phyloP scores from a whole-genome alignment of 2,113 vertebrate species.

The Ailuropoda melanoleuca region DNA sequence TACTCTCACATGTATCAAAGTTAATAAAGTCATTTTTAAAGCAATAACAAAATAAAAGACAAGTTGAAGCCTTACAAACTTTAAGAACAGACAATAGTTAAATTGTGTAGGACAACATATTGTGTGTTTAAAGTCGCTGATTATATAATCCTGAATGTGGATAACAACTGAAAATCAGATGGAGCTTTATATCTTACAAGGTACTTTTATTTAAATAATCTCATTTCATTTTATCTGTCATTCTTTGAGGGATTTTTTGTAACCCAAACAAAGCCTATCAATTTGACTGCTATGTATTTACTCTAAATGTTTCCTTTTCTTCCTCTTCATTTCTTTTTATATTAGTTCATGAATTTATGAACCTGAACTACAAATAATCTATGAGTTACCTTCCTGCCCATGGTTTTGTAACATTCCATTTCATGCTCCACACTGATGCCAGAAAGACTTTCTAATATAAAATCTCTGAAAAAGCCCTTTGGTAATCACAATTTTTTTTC shows the following conservation, averaged over 20 bases:
- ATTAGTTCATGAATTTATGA: not conserved
- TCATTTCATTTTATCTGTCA: not conserved
- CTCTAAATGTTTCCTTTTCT: not conserved
- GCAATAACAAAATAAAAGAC: not conserved
- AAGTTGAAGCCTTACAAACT: not conserved
- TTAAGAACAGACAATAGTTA: not conserved
- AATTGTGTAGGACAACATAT: not conserved
- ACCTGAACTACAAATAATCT: not conserved
- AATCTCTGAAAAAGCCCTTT: not conserved
- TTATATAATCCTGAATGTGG: not conserved
- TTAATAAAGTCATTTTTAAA: constrained; percentile 41
- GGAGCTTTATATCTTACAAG: not conserved
- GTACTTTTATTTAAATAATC: constrained; percentile 4
- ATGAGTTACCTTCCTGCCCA: not conserved
- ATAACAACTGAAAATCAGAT: constrained; percentile 8
- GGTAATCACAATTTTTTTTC: not conserved
- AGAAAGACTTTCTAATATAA: not conserved
- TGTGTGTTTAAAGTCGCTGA: not conserved
- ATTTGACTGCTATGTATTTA: not conserved
- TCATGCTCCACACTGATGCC: not conserved
- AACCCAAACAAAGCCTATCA: not conserved
- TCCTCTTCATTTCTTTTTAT: not conserved
- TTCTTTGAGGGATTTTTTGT: not conserved
- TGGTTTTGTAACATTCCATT: not conserved
- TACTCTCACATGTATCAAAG: not conserved